These are phyloP conservation scores for Branchinecta sandiegonensis DNA, from an alignment of 2,888 invertebrate genomes.

Conservation along the genomic window DNA sequence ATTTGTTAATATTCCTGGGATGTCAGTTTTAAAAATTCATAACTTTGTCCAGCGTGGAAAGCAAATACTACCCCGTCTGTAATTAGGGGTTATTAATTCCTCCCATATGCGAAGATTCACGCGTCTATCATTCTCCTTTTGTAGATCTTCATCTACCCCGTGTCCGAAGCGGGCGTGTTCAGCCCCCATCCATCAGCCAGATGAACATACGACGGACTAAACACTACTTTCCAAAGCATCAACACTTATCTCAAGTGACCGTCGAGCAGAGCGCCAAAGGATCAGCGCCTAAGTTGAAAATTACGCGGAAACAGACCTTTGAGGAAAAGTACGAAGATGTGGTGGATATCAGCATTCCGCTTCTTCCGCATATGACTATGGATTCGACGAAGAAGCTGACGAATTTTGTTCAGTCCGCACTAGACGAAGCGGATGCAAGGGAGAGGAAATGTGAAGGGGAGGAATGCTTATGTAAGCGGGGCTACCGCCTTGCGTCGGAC, in stretches of 20 bases:
- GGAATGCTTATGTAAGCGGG: neutral
- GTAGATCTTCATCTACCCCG: neutral
- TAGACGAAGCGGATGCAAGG: neutral
- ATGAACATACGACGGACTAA: slow-evolving; percentile 9
- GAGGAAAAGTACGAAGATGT: slow-evolving; percentile 10
- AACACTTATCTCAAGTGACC: slow-evolving; percentile 11
- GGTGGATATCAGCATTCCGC: slow-evolving; percentile 6
- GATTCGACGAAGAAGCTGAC: slow-evolving; percentile 11
- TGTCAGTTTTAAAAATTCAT: too few species aligned
- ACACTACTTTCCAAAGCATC: slow-evolving; percentile 12
- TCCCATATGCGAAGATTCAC: too few species aligned
- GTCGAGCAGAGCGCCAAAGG: neutral
- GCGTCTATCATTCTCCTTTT: too few species aligned
- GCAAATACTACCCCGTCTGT: too few species aligned
- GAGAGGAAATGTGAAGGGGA: neutral
- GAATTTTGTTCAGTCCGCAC: slow-evolving; percentile 2
- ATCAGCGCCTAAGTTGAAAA: slow-evolving; percentile 6
- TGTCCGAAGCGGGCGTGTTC: neutral
- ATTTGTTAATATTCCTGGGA: too few species aligned
- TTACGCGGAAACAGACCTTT: slow-evolving; percentile 12
- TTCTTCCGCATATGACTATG: neutral
- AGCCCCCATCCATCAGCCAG: slow-evolving; percentile 2
- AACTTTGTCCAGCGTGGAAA: too few species aligned
- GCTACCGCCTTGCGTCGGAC: neutral
- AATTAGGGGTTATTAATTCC: too few species aligned